These are phyloP conservation scores for Epizoanthus illoricatus DNA, from an alignment of 92 coral and sea anemone genomes.

Conservation along the genomic window DNA sequence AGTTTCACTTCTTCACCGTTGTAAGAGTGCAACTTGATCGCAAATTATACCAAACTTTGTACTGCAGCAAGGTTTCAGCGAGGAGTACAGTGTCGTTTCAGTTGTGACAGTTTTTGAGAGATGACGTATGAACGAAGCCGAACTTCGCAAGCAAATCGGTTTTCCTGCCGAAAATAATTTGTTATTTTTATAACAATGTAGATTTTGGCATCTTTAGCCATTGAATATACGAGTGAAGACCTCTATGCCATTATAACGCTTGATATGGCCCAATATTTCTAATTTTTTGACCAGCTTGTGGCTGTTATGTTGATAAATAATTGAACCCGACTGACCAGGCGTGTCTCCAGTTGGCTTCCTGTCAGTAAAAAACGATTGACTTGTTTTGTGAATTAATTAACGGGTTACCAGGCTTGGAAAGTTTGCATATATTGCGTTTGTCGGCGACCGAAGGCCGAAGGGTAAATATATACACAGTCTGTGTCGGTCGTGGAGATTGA, in stretches of 20 bases:
- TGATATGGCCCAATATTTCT: neutral
- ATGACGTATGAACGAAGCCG: neutral
- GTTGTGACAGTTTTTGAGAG: no score
- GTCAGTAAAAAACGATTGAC: conserved; percentile 7
- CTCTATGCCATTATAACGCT: neutral
- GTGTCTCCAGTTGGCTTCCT: conserved; percentile 16
- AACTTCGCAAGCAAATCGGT: neutral
- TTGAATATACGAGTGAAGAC: neutral
- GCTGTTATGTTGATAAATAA: conserved; percentile 5
- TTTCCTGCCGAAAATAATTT: neutral
- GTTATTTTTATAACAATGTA: neutral
- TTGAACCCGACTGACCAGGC: conserved; percentile 10
- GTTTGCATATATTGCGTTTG: conserved; percentile 27
- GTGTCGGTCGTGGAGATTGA: no score
- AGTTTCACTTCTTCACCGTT: neutral
- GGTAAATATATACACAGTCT: neutral
- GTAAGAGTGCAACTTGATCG: neutral
- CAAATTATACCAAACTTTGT: neutral
- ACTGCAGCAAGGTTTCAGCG: neutral
- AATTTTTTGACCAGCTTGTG: neutral
- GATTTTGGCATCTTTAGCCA: neutral
- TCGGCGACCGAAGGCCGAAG: neutral
- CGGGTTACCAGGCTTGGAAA: conserved; percentile 21
- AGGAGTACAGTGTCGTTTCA: no score
- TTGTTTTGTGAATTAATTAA: conserved; percentile 38